Conservation (phyloP, 2,797 vertebrate genomes). For the Periophthalmus magnuspinnatus region DNA sequence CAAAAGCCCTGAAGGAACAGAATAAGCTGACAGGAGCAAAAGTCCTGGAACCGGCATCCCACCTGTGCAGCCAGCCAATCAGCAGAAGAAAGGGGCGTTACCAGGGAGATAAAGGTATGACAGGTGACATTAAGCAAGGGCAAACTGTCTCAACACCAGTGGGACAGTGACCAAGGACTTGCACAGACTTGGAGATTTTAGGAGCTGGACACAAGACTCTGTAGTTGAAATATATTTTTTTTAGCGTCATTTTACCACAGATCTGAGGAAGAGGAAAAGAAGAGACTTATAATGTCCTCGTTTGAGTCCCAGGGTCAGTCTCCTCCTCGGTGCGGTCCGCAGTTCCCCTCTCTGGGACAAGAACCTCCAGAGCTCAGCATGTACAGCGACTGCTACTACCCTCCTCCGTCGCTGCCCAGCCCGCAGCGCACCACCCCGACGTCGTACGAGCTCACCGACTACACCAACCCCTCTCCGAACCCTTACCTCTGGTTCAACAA, state of each 20-base stretch:
- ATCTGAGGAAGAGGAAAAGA: conserved; percentile 22
- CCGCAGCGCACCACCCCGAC: conserved; percentile 86
- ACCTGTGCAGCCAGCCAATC: conserved; percentile 72
- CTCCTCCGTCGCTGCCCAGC: conserved; percentile 89
- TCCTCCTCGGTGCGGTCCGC: conserved; percentile 91
- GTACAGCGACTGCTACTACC: conserved; percentile 95
- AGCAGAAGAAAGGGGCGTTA: conserved; percentile 68
- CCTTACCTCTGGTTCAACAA: conserved; percentile 89
- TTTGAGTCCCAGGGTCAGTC: conserved; percentile 89
- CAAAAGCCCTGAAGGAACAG: conserved; percentile 55
- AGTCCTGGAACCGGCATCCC: conserved; percentile 41
- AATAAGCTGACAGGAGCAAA: conserved; percentile 60
- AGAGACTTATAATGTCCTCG: conserved; percentile 83
- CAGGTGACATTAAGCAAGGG: conserved; percentile 75
- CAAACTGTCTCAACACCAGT: conserved; percentile 53
- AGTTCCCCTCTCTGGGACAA: conserved; percentile 93
- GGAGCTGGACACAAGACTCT: neutral
- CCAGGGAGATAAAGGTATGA: conserved; percentile 77
- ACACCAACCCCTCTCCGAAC: conserved; percentile 82
- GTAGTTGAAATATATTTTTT: neutral
- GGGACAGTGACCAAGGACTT: conserved; percentile 30
- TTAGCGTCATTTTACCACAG: neutral
- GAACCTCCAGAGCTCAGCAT: conserved; percentile 95
- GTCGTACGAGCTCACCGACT: conserved; percentile 89
- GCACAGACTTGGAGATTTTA: conserved; percentile 4